Conservation (phyloP, 1,140 invertebrate genomes). For the Drosophila nikananu region DNA sequence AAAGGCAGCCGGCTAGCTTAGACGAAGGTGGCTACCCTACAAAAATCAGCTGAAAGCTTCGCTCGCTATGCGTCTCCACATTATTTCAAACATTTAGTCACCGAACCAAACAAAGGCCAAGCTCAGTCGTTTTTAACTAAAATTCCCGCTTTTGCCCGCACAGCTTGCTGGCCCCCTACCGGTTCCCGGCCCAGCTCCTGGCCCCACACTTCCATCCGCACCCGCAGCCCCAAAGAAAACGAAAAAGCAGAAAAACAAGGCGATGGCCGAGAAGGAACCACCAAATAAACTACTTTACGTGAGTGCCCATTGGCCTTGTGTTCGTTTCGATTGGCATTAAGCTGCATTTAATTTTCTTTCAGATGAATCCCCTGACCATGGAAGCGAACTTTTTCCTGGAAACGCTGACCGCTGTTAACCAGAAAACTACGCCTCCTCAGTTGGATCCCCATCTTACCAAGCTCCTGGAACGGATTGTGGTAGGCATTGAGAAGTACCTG, state of each 20-base stretch:
- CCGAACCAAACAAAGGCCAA: slow-evolving; percentile 32
- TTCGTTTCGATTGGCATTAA: background rate
- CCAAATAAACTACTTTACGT: slow-evolving; percentile 55
- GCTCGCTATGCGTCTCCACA: slow-evolving; percentile 15
- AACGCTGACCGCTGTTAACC: slow-evolving; percentile 44
- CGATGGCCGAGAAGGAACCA: slow-evolving; percentile 51
- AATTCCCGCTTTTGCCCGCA: slow-evolving; percentile 6
- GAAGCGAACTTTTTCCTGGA: slow-evolving; percentile 71
- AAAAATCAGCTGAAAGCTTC: slow-evolving; percentile 52
- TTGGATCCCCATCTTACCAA: slow-evolving; percentile 62
- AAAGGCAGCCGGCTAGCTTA: slow-evolving; percentile 30
- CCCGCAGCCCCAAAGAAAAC: slow-evolving; percentile 30
- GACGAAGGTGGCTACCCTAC: slow-evolving; percentile 49
- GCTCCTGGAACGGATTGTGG: slow-evolving; percentile 61
- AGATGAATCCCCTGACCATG: slow-evolving; percentile 77
- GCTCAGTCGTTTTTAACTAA: slow-evolving; percentile 12
- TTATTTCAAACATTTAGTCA: slow-evolving; percentile 29
- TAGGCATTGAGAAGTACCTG: slow-evolving; percentile 68
- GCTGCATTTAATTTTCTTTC: background rate
- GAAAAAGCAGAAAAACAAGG: slow-evolving; percentile 47
- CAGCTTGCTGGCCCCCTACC: slow-evolving; percentile 20
- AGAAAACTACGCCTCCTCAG: slow-evolving; percentile 29
- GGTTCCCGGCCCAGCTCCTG: background rate
- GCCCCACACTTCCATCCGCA: background rate
- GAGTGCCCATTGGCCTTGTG: slow-evolving; percentile 14